A percentile compares a stretch with the other conserved stretches of the same genome.
Conservation (phyloP, 2,113 vertebrate species). For the Sciurus niger region DNA sequence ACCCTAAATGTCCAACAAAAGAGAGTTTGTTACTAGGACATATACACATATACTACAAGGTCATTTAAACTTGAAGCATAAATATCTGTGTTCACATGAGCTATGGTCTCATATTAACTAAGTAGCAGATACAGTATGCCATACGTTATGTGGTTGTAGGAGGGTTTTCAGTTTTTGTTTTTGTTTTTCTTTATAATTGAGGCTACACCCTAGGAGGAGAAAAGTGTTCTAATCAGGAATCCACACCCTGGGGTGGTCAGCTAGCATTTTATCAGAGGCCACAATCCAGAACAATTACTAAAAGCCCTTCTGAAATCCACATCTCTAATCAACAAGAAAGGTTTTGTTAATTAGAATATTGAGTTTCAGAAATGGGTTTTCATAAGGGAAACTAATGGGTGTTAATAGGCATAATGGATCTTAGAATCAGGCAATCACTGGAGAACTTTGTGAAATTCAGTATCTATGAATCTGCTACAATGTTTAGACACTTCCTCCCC, state of each 20-base stretch:
- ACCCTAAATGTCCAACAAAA: neutral
- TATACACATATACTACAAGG: neutral
- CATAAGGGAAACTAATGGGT: conserved; percentile 80
- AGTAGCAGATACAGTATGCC: conserved; percentile 10
- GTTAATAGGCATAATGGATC: conserved; percentile 76
- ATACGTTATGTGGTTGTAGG: neutral
- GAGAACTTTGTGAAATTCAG: conserved; percentile 48
- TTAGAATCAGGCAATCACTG: conserved; percentile 72
- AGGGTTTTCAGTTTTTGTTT: neutral
- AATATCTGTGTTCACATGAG: neutral
- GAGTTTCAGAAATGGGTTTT: conserved; percentile 80
- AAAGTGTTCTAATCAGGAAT: conserved; percentile 64
- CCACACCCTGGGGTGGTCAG: conserved; percentile 41
- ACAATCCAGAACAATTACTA: conserved; percentile 64
- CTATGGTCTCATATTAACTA: neutral
- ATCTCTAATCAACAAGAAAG: conserved; percentile 78
- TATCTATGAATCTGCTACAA: conserved; percentile 6
- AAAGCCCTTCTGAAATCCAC: conserved; percentile 76
- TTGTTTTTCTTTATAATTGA: neutral
- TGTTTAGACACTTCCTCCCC: neutral
- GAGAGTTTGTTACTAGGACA: neutral
- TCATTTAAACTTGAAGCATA: neutral
- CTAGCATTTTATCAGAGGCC: conserved; percentile 64
- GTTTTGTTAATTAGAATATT: conserved; percentile 79
- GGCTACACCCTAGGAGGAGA: conserved; percentile 12